phyloP scores from a whole-genome alignment of 2,888 invertebrate species.

The Muschampia plurimacula region DNA sequence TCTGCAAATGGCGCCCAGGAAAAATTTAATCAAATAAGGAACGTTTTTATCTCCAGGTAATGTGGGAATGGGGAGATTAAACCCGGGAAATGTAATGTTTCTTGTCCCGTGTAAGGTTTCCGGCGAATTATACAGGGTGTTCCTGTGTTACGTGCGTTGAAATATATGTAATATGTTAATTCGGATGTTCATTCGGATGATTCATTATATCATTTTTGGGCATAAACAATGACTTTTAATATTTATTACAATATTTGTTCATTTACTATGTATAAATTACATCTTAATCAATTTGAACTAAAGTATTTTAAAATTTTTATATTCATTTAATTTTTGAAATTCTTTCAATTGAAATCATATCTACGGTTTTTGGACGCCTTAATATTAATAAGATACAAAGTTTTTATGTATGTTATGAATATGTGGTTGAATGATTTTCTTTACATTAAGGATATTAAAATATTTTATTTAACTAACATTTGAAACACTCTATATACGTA shows the following conservation, averaged over 20 bases:
- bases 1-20: constrained; percentile 39
- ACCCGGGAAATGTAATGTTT: constrained; percentile 35
- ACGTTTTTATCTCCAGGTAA: constrained; percentile 37
- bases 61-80: constrained; percentile 37
- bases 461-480: too few species aligned
- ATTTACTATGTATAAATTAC: too few species aligned
- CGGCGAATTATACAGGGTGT: constrained; percentile 1
- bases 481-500: neutral
- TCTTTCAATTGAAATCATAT: too few species aligned
- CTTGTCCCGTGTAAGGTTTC: constrained; percentile 17
- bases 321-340: too few species aligned
- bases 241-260: too few species aligned
- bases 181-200: neutral
- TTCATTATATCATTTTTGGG: neutral
- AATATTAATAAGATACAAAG: too few species aligned
- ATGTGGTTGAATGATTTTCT: too few species aligned
- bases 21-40: constrained; percentile 39
- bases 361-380: too few species aligned
- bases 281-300: too few species aligned
- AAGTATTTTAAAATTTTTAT: too few species aligned
- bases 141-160: neutral
- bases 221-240: neutral
- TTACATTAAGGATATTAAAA: too few species aligned
- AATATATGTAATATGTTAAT: neutral
- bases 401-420: too few species aligned